phyloP scores from a whole-genome alignment of 2,113 vertebrate genomes.

The Mustelus asterias region DNA sequence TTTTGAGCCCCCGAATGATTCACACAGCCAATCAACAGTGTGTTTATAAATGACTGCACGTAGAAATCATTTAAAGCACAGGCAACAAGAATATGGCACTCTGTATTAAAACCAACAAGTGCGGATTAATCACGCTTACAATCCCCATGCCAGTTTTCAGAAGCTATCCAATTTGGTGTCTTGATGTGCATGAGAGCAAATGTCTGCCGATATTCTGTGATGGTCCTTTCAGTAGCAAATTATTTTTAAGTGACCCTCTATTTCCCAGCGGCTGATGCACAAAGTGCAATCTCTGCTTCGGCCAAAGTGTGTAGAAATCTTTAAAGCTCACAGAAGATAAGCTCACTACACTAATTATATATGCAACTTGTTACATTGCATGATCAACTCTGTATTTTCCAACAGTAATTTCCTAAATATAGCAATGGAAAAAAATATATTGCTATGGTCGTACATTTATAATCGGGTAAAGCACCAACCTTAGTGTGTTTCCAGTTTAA shows the following conservation, averaged over 20 bases:
- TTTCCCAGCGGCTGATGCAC: neutral
- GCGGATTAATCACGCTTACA: too few species aligned
- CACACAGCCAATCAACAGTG: too few species aligned
- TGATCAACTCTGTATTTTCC: neutral
- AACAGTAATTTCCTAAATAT: neutral
- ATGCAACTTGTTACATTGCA: neutral
- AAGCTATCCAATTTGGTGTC: too few species aligned
- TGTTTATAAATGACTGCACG: too few species aligned
- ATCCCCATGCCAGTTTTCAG: too few species aligned
- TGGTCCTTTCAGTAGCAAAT: neutral
- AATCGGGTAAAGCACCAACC: neutral
- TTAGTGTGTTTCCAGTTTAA: neutral
- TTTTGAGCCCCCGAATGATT: too few species aligned
- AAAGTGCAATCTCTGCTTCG: neutral
- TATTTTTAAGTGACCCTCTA: neutral
- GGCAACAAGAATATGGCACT: too few species aligned
- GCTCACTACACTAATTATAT: neutral
- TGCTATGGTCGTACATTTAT: neutral
- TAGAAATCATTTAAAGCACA: too few species aligned
- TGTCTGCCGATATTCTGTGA: neutral
- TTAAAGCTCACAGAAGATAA: neutral
- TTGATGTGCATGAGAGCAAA: too few species aligned
- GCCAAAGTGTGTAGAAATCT: neutral
- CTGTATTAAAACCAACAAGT: too few species aligned
- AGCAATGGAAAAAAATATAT: neutral